A percentile compares a stretch with the other conserved stretches of the same genome.
These are phyloP conservation scores for Micropoecilia bifurca DNA, from an alignment of 2,797 vertebrate genomes.

Conservation along the genomic window DNA sequence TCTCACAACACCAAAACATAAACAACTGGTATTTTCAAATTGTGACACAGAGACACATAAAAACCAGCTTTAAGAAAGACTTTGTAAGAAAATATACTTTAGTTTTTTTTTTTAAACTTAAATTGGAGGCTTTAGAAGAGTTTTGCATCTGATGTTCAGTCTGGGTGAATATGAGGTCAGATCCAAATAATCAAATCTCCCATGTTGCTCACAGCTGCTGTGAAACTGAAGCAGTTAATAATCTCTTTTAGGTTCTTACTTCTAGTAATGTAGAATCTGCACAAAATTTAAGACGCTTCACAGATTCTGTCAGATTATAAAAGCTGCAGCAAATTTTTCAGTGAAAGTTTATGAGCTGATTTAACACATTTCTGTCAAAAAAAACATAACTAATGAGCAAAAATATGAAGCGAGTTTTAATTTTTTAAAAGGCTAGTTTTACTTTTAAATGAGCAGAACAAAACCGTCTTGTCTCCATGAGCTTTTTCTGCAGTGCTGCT, in stretches of 20 bases:
- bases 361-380: neutral
- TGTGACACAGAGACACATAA: neutral
- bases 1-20: slow-evolving; percentile 12
- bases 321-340: neutral
- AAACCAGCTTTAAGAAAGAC: neutral
- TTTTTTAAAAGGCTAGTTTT: neutral
- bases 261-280: neutral
- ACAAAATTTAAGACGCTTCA: neutral
- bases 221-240: neutral
- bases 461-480: neutral
- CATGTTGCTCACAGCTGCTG: neutral
- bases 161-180: neutral
- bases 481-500: neutral
- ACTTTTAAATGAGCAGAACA: neutral
- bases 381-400: neutral
- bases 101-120: neutral
- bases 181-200: neutral
- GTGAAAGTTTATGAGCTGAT: neutral
- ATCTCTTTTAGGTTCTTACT: neutral
- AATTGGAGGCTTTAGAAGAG: neutral
- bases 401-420: neutral
- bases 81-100: neutral
- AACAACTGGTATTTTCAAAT: slow-evolving; percentile 13
- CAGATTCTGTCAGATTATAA: neutral
- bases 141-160: neutral